Conservation (phyloP, 1,140 invertebrate species). For the Antheraea pernyi region DNA sequence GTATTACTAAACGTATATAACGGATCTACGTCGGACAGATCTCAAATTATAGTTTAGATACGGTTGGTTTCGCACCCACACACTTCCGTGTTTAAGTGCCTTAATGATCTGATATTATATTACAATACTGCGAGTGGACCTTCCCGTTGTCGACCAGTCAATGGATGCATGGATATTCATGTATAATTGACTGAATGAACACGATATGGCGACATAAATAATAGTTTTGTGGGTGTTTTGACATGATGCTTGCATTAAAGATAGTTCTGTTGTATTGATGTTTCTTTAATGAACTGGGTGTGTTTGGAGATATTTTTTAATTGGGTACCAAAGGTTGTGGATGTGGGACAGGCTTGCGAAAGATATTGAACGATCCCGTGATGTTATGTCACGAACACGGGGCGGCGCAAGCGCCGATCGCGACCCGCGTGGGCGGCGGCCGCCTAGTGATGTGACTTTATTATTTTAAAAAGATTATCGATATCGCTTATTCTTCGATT, state of each 20-base stretch:
- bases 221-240: conserved; percentile 34
- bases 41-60: conserved; percentile 76
- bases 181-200: conserved; percentile 58
- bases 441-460: conserved; percentile 35
- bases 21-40: conserved; percentile 58
- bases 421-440: conserved; percentile 71
- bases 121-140: conserved; percentile 63
- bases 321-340: conserved; percentile 49
- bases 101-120: conserved; percentile 76
- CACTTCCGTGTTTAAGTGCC: conserved; percentile 69
- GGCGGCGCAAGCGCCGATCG: conserved; percentile 54
- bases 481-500: background rate
- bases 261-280: conserved; percentile 20
- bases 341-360: conserved; percentile 52
- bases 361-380: conserved; percentile 70
- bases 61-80: conserved; percentile 76
- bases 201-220: conserved; percentile 42
- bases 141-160: conserved; percentile 52
- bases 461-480: background rate
- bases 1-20: conserved; percentile 60
- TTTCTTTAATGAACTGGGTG: conserved; percentile 30
- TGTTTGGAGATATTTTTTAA: conserved; percentile 19
- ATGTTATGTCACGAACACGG: conserved; percentile 63
- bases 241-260: conserved; percentile 10
- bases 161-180: conserved; percentile 33